Evolutionary conservation across 1,140 invertebrate species (phyloP).

Genomic region (Procambarus virginalis): DNA sequence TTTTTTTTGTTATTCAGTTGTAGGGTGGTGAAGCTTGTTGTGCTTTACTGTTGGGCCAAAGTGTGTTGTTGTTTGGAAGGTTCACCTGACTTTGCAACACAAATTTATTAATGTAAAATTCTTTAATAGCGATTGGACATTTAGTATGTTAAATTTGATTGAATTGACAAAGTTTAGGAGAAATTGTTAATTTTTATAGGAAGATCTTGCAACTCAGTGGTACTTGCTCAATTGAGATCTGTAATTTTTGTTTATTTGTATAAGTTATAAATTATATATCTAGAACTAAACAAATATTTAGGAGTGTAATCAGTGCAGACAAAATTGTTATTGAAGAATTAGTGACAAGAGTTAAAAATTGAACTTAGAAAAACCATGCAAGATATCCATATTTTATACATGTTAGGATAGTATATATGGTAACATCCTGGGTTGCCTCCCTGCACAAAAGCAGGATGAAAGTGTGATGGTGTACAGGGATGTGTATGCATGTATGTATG

Average conservation of each 20-base stretch:
- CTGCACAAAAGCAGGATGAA: background rate
- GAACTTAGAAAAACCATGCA: background rate
- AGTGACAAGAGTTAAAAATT: background rate
- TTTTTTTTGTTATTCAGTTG: slow-evolving; percentile 2
- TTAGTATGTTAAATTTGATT: background rate
- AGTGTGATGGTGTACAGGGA: background rate
- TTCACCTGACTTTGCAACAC: background rate
- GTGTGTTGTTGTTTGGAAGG: slow-evolving; percentile 3
- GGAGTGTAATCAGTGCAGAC: background rate
- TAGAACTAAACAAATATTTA: background rate
- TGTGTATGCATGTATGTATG: background rate
- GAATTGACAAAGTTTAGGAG: background rate
- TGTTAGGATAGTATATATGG: background rate
- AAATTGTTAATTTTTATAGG: slow-evolving; percentile 17
- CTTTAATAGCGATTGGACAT: slow-evolving; percentile 1
- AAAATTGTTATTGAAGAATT: background rate
- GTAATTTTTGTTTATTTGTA: slow-evolving; percentile 2
- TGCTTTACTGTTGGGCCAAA: slow-evolving; percentile 26
- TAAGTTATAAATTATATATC: background rate
- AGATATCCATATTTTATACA: background rate
- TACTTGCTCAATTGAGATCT: slow-evolving; percentile 38
- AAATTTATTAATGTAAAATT: slow-evolving; percentile 4
- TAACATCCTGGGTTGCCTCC: background rate
- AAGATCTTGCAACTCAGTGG: slow-evolving; percentile 20
- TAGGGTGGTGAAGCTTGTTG: slow-evolving; percentile 10